Evolutionary conservation across 1,140 invertebrate species (phyloP), one percentile per base, ranked within the genome.

Genomic region (Drosophila elegans): DNA sequence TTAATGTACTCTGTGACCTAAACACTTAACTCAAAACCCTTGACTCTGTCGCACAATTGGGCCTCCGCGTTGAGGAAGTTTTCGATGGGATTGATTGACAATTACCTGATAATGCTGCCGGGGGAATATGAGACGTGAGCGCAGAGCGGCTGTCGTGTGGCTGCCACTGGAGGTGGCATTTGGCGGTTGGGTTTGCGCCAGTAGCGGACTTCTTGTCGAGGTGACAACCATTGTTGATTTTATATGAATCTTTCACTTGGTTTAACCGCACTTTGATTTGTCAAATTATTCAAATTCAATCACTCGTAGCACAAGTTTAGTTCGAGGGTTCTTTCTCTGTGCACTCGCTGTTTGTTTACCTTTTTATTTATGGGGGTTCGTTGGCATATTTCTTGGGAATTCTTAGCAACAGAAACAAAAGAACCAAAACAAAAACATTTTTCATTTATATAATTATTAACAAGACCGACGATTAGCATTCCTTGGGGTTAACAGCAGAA

Each of bases 41-140:
- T 57, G 41, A 29, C 56, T 54, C 46, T 49, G 13, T 25, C 32
- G 21, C 38, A 42, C 38, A 42, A 34, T 71, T 53, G 36, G 39
- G 38, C 5, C 41, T 46, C 13, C 34, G 44, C 34, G 44, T 46
- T 61, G 44, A 21, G 13, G 9, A 25, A 4, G 48, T 53, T 38
- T 44, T 29, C 10, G 41, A 0, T 16, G 45, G 21, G 6, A 6
- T 44, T 36, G 46, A 61, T 49, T 56, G 66, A 69, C 51, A 71
- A 63, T 91, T 90, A 90, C 88, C 88, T 90, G 88, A 91, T 91
- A 91, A 67, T 91, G 88, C 62, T 78, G 84, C 44, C 89, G 80
- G 49, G 89, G 88, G 69, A 77, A 91, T 78, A 91, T 89, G 46
- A 91, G 71, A 48, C 88, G 83, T 34, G 88, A 91, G 44, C 89